Conservation (phyloP, 1,140 invertebrate genomes). For the Bombus breviceps region DNA sequence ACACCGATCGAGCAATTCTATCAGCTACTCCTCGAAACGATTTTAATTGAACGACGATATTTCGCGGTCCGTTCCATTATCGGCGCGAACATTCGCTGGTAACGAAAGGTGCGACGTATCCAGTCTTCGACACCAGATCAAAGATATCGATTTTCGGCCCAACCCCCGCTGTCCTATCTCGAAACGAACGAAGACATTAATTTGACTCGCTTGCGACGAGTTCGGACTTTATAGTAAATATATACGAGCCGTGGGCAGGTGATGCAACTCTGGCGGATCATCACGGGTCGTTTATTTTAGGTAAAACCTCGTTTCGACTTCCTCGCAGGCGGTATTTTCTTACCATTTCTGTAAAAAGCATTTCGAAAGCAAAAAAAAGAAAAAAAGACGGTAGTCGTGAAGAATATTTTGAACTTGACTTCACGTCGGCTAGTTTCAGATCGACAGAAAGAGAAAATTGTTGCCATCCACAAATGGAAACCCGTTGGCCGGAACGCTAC, state of each 20-base stretch:
- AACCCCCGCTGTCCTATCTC: neutral
- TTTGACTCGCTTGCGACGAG: neutral
- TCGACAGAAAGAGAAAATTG: neutral
- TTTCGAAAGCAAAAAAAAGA: neutral
- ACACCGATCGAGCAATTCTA: neutral
- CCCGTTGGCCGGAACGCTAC: conserved; percentile 2
- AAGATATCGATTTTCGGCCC: conserved; percentile 7
- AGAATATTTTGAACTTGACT: neutral
- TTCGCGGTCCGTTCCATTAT: conserved; percentile 1
- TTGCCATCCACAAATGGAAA: neutral
- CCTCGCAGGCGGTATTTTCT: neutral
- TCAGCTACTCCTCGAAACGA: neutral
- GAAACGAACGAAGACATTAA: conserved; percentile 31
- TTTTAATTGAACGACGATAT: conserved; percentile 16
- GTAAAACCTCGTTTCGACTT: neutral
- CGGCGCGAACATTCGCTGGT: neutral
- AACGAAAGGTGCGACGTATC: conserved; percentile 64
- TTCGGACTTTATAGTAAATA: conserved; percentile 64
- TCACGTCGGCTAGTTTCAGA: neutral
- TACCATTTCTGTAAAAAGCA: neutral
- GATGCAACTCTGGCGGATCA: conserved; percentile 52
- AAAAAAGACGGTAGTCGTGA: neutral
- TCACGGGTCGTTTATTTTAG: conserved; percentile 36
- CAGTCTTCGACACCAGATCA: conserved; percentile 51
- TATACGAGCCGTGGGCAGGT: conserved; percentile 69